Evolutionary conservation across 35 echinoderm and acorn worm genomes (phyloP).

Genomic region (Eucidaris tribuloides): DNA sequence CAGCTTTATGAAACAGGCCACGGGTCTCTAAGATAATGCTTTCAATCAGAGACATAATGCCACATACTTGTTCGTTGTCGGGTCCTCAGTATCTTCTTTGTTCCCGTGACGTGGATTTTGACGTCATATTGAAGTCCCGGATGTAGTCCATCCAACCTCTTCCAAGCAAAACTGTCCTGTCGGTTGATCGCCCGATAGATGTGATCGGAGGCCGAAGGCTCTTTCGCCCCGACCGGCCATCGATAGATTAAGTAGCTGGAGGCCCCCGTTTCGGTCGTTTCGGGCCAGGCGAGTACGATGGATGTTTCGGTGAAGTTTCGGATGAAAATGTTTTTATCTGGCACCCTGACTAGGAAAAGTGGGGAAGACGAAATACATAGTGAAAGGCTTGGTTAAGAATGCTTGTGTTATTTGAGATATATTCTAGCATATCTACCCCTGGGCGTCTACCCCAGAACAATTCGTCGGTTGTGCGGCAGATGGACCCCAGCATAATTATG

Average conservation of each 20-base stretch:
- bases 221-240: slow-evolving; percentile 47
- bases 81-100: neutral
- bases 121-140: slow-evolving; percentile 61
- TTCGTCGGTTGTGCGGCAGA: too few species aligned
- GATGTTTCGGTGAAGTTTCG: slow-evolving; percentile 34
- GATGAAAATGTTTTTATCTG: slow-evolving; percentile 57
- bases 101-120: slow-evolving; percentile 48
- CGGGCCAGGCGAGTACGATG: slow-evolving; percentile 68
- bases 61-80: slow-evolving; percentile 59
- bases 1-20: neutral
- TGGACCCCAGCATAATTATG: too few species aligned
- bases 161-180: slow-evolving; percentile 50
- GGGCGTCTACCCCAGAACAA: too few species aligned
- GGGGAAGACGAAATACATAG: neutral
- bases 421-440: too few species aligned
- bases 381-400: neutral
- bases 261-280: slow-evolving; percentile 42
- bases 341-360: slow-evolving; percentile 40
- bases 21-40: neutral
- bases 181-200: slow-evolving; percentile 57
- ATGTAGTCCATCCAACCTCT: slow-evolving; percentile 21
- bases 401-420: too few species aligned
- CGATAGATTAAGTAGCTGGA: slow-evolving; percentile 81
- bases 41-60: neutral
- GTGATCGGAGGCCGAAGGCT: slow-evolving; percentile 64